Conservation (phyloP, 2,888 invertebrate genomes). For the Criorhina ranunculi region DNA sequence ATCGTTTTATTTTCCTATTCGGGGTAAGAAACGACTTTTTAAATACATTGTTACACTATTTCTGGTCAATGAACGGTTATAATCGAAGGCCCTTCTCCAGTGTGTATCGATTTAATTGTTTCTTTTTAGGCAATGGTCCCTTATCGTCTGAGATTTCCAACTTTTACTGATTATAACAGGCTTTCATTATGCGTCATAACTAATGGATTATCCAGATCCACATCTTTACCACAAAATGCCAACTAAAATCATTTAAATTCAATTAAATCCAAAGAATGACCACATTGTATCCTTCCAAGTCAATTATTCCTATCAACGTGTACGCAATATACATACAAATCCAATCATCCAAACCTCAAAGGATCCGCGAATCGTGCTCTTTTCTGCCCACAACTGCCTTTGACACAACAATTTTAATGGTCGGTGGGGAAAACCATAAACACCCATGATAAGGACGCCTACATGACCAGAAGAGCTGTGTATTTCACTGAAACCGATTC, state of each 20-base stretch:
- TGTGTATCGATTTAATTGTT: no score
- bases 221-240: no score
- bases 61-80: no score
- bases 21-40: neutral
- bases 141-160: no score
- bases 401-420: neutral
- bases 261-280: neutral
- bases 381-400: neutral
- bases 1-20: neutral
- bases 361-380: conserved; percentile 1
- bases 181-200: no score
- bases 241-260: neutral
- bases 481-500: neutral
- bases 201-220: no score
- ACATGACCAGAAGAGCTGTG: neutral
- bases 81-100: no score
- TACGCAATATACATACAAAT: no score
- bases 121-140: no score
- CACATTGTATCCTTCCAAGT: neutral
- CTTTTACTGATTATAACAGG: no score
- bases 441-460: neutral
- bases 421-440: neutral
- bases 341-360: neutral
- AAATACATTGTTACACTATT: neutral
- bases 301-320: neutral